phyloP scores from a whole-genome alignment of 1,140 invertebrate species.

The Cydia amplana region DNA sequence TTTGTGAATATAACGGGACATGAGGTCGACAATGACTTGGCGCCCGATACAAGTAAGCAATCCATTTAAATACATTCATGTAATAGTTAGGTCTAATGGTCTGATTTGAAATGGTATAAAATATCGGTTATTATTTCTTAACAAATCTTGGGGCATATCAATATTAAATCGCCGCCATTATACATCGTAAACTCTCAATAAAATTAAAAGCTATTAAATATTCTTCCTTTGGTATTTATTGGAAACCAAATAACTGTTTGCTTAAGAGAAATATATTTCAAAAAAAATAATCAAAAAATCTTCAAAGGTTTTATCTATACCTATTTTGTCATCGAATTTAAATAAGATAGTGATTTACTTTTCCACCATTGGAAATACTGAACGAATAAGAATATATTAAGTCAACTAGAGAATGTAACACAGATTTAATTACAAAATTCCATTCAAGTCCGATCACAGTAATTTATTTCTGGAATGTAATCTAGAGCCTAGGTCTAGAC shows the following conservation, averaged over 20 bases:
- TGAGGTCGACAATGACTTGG: conserved; percentile 72
- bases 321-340: too few relatives aligned
- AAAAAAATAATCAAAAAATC: too few relatives aligned
- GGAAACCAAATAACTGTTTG: too few relatives aligned
- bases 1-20: conserved; percentile 68
- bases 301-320: too few relatives aligned
- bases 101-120: neutral
- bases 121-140: too few relatives aligned
- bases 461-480: conserved; percentile 12
- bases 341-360: too few relatives aligned
- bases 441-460: neutral
- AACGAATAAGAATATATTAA: neutral
- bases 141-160: too few relatives aligned
- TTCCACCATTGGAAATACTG: neutral
- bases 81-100: neutral
- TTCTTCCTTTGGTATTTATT: too few relatives aligned
- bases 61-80: neutral
- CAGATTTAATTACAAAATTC: conserved; percentile 1
- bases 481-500: conserved; percentile 14
- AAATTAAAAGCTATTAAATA: too few relatives aligned
- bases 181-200: too few relatives aligned
- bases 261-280: too few relatives aligned
- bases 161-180: too few relatives aligned
- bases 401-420: neutral
- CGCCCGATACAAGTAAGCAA: conserved; percentile 73